Evolutionary conservation across 1,140 invertebrate genomes (phyloP).

Genomic region (Panonychus citri): DNA sequence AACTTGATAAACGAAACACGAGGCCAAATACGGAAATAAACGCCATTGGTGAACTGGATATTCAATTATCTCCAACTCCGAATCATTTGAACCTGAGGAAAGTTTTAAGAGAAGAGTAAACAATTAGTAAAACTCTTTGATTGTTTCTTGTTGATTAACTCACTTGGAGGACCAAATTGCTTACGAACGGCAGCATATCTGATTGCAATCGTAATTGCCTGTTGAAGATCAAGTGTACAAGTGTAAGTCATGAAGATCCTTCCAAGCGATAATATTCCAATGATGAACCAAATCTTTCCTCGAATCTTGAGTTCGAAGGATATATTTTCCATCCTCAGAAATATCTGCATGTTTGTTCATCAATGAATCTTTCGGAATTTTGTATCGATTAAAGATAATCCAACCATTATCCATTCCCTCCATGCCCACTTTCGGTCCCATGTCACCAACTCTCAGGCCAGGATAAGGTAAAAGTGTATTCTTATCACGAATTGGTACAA

Average conservation of each 20-base stretch:
- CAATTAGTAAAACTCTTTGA: too few relatives aligned
- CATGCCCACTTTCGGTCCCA: conserved; percentile 63
- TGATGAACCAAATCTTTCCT: conserved; percentile 6
- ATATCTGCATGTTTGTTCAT: conserved; percentile 70
- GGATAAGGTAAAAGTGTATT: conserved; percentile 43
- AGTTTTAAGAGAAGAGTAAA: too few relatives aligned
- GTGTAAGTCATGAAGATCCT: conserved; percentile 42
- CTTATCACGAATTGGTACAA: conserved; percentile 53
- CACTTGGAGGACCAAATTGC: conserved; percentile 53
- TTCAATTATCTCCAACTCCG: conserved; percentile 59
- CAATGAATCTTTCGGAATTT: conserved; percentile 50
- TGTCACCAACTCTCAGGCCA: conserved; percentile 53
- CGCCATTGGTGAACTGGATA: conserved; percentile 83
- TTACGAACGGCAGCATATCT: conserved; percentile 64
- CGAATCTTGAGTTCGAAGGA: conserved; percentile 17
- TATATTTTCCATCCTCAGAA: conserved; percentile 52
- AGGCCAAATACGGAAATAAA: conserved; percentile 61
- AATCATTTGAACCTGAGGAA: too few relatives aligned
- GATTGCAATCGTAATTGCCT: conserved; percentile 56
- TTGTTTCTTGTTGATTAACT: too few relatives aligned
- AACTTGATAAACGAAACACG: conserved; percentile 45
- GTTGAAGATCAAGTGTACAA: conserved; percentile 37
- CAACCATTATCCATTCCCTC: conserved; percentile 81
- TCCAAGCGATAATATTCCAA: conserved; percentile 65
- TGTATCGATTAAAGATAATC: conserved; percentile 58